Conservation (phyloP, 1,140 invertebrate species). For the Palaemon carinicauda region DNA sequence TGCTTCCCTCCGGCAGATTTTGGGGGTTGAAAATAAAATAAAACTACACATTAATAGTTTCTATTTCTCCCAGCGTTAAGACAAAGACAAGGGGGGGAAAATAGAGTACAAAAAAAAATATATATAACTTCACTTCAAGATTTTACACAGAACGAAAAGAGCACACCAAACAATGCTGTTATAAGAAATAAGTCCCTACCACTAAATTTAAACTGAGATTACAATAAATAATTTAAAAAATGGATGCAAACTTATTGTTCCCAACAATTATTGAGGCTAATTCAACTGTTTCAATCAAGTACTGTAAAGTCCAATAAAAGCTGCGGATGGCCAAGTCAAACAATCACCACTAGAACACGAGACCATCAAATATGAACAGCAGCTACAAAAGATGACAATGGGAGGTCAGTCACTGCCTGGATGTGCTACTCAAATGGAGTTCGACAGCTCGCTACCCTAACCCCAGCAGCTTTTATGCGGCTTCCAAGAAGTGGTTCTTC, state of each 20-base stretch:
- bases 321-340: not conserved
- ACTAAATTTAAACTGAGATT: conserved; percentile 20
- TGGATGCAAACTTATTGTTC: too few species aligned
- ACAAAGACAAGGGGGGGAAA: not conserved
- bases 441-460: too few species aligned
- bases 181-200: not conserved
- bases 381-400: too few species aligned
- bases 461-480: conserved; percentile 27
- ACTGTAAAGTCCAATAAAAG: too few species aligned
- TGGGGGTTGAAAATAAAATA: too few species aligned
- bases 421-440: not conserved
- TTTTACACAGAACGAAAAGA: conserved; percentile 23
- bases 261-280: too few species aligned
- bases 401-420: conserved; percentile 10
- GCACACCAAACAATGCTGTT: conserved; percentile 50
- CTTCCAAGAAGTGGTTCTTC: conserved; percentile 84
- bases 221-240: not conserved
- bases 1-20: not conserved
- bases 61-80: too few species aligned
- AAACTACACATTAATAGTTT: too few species aligned
- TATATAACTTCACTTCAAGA: conserved; percentile 12
- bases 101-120: conserved; percentile 23
- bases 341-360: too few species aligned
- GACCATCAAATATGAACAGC: too few species aligned
- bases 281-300: too few species aligned